These are phyloP conservation scores for Heliconius sara DNA, from an alignment of 2,888 invertebrate species.

Conservation along the genomic window DNA sequence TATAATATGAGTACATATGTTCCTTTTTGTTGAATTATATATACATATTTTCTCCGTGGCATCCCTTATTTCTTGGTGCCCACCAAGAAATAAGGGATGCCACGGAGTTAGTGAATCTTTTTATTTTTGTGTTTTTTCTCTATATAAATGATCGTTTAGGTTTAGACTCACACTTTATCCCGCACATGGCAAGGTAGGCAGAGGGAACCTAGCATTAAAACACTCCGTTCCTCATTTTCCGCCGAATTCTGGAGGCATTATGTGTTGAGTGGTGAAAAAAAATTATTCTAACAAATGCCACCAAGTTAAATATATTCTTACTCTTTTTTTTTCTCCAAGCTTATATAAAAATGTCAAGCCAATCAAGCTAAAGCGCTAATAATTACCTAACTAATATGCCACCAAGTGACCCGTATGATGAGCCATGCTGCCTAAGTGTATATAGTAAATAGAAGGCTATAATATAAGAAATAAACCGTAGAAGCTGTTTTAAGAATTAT, in stretches of 20 bases:
- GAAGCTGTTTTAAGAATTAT: not conserved
- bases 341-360: not conserved
- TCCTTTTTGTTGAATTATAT: not conserved
- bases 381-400: not conserved
- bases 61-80: not conserved
- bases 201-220: too few species aligned
- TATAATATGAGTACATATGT: not conserved
- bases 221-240: too few species aligned
- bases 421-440: not conserved
- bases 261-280: too few species aligned
- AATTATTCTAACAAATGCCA: too few species aligned
- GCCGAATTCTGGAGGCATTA: too few species aligned
- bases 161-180: too few species aligned
- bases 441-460: constrained; percentile 5
- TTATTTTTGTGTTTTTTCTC: not conserved
- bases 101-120: not conserved
- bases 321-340: not conserved
- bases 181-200: too few species aligned
- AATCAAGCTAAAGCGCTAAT: not conserved
- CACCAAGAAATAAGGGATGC: too few species aligned
- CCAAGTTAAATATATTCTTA: too few species aligned
- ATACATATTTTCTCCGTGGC: not conserved
- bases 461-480: not conserved
- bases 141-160: not conserved
- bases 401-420: constrained; percentile 5